These are phyloP conservation scores for Nemopilema nomurai DNA, from an alignment of 30 jellyfish, hydroid and myxozoan genomes.

Conservation along the genomic window DNA sequence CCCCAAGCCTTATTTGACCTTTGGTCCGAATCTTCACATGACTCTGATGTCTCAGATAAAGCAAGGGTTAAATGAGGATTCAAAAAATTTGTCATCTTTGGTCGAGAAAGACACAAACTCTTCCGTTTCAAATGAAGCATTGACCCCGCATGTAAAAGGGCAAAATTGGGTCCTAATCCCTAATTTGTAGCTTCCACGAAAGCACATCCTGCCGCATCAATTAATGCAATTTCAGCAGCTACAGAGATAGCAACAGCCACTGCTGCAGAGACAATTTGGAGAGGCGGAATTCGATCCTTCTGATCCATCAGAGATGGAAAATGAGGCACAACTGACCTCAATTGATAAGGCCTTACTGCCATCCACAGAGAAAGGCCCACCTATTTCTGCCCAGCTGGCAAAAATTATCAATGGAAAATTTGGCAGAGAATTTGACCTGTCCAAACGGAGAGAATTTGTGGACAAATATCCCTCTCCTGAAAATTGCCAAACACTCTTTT, in stretches of 20 bases:
- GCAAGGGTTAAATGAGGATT: background rate
- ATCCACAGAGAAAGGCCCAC: constrained; percentile 30
- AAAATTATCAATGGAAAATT: constrained; percentile 18
- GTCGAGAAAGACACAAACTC: background rate
- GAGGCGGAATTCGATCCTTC: background rate
- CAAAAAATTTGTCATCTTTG: background rate
- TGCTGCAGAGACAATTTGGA: background rate
- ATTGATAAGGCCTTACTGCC: constrained; percentile 9
- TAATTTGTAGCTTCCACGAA: background rate
- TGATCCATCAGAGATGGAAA: background rate
- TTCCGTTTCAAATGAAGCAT: background rate
- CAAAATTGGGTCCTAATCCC: background rate
- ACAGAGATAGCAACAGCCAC: background rate
- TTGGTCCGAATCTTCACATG: background rate
- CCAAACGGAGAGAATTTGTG: constrained; percentile 12
- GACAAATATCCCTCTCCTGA: constrained; percentile 2
- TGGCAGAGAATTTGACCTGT: constrained; percentile 7
- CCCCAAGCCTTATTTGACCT: background rate
- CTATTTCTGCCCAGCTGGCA: constrained; percentile 23
- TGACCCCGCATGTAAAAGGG: background rate
- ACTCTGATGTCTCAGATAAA: background rate
- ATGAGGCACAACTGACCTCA: background rate
- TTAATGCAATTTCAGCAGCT: background rate
- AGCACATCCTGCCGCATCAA: background rate
- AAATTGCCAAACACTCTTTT: background rate